These are phyloP conservation scores for Tuberolachnus salignus DNA, from an alignment of 2,888 invertebrate species.

Conservation along the genomic window DNA sequence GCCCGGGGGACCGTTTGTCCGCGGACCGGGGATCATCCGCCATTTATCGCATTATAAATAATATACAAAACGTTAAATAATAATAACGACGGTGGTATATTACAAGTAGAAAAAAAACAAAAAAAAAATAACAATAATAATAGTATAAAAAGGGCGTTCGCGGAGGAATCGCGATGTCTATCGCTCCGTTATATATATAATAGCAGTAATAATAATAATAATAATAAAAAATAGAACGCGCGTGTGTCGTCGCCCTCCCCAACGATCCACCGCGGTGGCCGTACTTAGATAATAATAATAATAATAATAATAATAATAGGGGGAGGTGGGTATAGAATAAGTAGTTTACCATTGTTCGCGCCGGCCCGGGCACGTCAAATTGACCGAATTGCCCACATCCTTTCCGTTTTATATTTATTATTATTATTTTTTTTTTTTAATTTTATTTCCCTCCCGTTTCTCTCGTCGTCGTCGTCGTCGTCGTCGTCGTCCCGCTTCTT, in stretches of 20 bases:
- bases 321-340: no score
- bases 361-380: constrained; percentile 24
- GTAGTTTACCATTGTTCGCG: not conserved
- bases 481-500: no score
- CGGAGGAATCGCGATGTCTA: constrained; percentile 14
- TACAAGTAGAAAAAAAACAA: no score
- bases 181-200: not conserved
- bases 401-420: not conserved
- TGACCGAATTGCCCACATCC: constrained; percentile 54
- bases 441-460: not conserved
- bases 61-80: not conserved
- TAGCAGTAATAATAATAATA: not conserved
- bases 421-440: not conserved
- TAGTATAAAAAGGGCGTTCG: constrained; percentile 41
- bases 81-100: not conserved
- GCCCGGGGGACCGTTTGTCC: constrained; percentile 35
- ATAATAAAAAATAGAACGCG: not conserved
- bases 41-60: constrained; percentile 16
- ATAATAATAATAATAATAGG: no score
- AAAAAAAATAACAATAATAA: not conserved
- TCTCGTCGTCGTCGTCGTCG: no score
- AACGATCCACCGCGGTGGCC: not conserved
- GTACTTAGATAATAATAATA: no score
- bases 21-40: not conserved
- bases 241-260: not conserved